A percentile compares a stretch with the other conserved stretches of the same genome.
Evolutionary conservation across 2,888 invertebrate species (phyloP).

Genomic region (Philonicus albiceps): DNA sequence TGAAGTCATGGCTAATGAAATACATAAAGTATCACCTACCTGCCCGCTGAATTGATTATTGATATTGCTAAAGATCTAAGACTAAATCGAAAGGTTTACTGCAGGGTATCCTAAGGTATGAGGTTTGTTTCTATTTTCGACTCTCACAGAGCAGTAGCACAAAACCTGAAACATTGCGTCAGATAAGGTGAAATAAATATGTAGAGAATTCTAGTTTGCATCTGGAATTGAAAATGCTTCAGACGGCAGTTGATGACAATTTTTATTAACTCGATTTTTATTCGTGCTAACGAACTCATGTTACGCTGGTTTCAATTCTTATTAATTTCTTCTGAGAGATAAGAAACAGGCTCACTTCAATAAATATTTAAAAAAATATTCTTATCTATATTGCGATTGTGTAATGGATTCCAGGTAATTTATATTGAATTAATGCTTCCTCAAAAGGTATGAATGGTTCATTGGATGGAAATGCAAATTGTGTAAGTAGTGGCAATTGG

Average conservation of each 20-base stretch:
- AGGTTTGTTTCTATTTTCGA: background rate
- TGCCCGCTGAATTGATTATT: background rate
- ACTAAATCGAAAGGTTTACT: background rate
- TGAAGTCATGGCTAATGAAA: slow-evolving; percentile 17
- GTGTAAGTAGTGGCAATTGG: background rate
- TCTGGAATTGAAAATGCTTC: background rate
- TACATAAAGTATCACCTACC: background rate
- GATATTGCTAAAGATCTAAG: background rate
- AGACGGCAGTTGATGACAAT: background rate
- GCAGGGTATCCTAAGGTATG: background rate
- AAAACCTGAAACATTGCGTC: slow-evolving; percentile 22
- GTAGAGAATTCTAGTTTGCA: background rate
- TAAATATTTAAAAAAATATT: background rate
- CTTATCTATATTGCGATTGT: background rate
- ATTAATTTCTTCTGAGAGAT: background rate
- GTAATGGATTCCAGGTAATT: background rate
- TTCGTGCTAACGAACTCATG: slow-evolving; percentile 6
- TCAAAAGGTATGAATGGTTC: background rate
- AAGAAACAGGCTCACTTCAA: background rate
- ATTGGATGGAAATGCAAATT: background rate
- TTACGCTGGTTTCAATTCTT: background rate
- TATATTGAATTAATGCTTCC: background rate
- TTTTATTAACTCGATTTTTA: background rate
- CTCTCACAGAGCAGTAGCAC: background rate
- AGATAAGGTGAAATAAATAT: background rate